Evolutionary conservation across 2,888 invertebrate species (phyloP), one percentile per base, ranked within the genome.

Genomic region (Agrotis exclamationis): DNA sequence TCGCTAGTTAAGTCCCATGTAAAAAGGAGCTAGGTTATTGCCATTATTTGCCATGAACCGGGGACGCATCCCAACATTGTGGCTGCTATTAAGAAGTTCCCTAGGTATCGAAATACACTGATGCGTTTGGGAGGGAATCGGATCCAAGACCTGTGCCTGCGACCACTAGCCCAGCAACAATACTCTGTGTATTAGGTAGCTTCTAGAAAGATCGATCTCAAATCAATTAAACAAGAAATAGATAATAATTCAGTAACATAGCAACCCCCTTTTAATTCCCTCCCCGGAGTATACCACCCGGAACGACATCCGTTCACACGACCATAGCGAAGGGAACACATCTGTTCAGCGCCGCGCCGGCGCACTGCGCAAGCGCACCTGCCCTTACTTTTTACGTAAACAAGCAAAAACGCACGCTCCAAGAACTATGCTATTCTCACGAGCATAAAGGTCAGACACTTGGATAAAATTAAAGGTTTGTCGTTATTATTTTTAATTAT

Each of bases 281-380:
- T 28, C 54, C 11, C 45, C 54, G 24, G 22, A 72, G 59, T 78
- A 79, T 58, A 75, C 72, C 76, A 74, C 72, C 79, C 83, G 83
- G 82, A 84, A 83, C 84, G 75, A 71, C 78, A 85, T 88, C 88
- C 88, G 86, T 88, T 88, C 88, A 75, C 88, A 88, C 88, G 84
- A 56, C 54, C 1, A 44, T 16, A 20, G n/a, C 45, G 33, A 45
- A 64, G 54, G 74, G 70, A 75, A 33, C 44, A 63, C 67, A 71
- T 79, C 56, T 76, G 80, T 47, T 50, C 50, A 24, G 44, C 44
- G 33, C 6, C 33, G 33, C 7, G 33, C 28, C 44, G 33, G 1
- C 39, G 39, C 11, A 4, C 56, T 14, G 47, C 54, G 47, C 45
- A 54, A 39, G 54, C 60, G 67, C 81, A 84, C 74, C 80, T 82